Conservation (phyloP, 2,797 vertebrate genomes). For the Ptychobarbus kaznakovi region DNA sequence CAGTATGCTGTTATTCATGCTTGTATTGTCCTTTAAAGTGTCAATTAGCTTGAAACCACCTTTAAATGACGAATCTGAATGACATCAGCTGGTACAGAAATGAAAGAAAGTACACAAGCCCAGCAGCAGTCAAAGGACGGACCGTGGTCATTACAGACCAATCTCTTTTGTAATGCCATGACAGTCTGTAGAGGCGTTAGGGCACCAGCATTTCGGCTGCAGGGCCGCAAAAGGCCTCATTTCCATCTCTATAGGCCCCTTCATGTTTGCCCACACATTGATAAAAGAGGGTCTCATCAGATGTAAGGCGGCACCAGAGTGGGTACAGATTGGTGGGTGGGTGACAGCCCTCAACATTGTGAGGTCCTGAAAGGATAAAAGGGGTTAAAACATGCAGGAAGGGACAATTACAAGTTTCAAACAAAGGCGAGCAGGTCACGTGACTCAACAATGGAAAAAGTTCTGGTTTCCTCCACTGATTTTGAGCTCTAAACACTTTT, state of each 20-base stretch:
- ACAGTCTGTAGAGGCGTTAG: slow-evolving; percentile 59
- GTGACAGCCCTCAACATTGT: slow-evolving; percentile 41
- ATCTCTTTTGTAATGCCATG: slow-evolving; percentile 60
- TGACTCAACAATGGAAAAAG: slow-evolving; percentile 23
- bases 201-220: slow-evolving; percentile 53
- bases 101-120: slow-evolving; percentile 49
- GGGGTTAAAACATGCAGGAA: slow-evolving; percentile 32
- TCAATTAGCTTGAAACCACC: slow-evolving; percentile 36
- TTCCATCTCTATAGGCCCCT: slow-evolving; percentile 61
- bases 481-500: slow-evolving; percentile 27
- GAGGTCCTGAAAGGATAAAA: slow-evolving; percentile 43
- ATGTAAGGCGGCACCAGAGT: slow-evolving; percentile 55
- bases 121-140: slow-evolving; percentile 40
- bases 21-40: slow-evolving; percentile 34
- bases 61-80: slow-evolving; percentile 34
- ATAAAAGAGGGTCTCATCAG: slow-evolving; percentile 56
- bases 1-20: neutral
- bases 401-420: slow-evolving; percentile 34
- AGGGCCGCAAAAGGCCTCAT: slow-evolving; percentile 61
- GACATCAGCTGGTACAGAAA: slow-evolving; percentile 40
- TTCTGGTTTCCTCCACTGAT: slow-evolving; percentile 32
- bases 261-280: slow-evolving; percentile 58
- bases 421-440: slow-evolving; percentile 23
- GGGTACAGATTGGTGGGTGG: slow-evolving; percentile 60
- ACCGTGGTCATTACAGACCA: slow-evolving; percentile 49